phyloP scores from a whole-genome alignment of 2,888 invertebrate species.

The Entomobrya proxima region DNA sequence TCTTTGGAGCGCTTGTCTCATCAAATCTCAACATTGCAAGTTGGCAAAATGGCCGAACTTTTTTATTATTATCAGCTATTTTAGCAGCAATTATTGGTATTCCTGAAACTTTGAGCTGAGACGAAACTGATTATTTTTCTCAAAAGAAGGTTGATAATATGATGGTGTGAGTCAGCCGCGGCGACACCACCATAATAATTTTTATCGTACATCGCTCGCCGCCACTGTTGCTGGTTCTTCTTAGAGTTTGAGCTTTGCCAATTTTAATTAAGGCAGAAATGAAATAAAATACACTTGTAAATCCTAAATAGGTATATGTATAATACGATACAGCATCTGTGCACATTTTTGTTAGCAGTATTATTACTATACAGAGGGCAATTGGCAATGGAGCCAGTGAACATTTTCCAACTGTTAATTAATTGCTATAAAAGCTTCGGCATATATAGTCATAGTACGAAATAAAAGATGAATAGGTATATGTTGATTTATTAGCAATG shows the following conservation, averaged over 20 bases:
- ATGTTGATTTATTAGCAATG: slow-evolving; percentile 46
- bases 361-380: no score
- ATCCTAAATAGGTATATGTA: no score
- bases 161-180: not conserved
- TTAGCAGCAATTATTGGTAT: no score
- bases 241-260: no score
- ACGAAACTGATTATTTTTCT: slow-evolving; percentile 23
- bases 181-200: not conserved
- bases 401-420: slow-evolving; percentile 22
- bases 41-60: not conserved
- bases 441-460: not conserved
- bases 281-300: no score
- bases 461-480: not conserved
- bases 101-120: slow-evolving; percentile 21
- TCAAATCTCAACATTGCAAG: not conserved
- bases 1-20: not conserved
- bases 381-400: slow-evolving; percentile 39
- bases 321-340: no score
- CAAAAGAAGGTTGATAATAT: no score
- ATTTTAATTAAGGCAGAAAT: not conserved
- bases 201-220: not conserved
- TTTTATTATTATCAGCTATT: no score
- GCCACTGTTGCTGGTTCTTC: not conserved
- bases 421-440: not conserved
- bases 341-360: no score